Percentiles rank a stretch among this genome's conserved stretches.
Evolutionary conservation across 2,888 invertebrate genomes (phyloP).

Genomic region (Strigamia transsilvanica): DNA sequence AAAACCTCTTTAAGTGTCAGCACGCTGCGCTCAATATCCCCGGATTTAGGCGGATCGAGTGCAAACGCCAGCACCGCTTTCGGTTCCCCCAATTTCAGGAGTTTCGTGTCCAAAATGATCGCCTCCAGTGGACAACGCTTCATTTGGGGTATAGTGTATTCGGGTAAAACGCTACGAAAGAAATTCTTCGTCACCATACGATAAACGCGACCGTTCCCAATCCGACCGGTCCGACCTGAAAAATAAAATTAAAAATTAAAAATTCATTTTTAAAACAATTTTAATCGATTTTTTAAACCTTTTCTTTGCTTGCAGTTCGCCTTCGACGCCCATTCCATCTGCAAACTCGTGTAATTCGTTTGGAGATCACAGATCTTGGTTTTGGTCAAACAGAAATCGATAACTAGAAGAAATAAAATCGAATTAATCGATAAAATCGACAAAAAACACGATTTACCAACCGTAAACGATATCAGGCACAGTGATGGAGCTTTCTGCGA

Average conservation of each 20-base stretch:
- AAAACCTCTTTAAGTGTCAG: slow-evolving; percentile 81
- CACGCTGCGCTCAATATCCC: slow-evolving; percentile 81
- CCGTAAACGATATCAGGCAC: slow-evolving; percentile 83
- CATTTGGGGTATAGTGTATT: slow-evolving; percentile 65
- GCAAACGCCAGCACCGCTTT: slow-evolving; percentile 83
- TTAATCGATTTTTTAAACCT: slow-evolving; percentile 60
- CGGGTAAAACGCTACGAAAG: slow-evolving; percentile 65
- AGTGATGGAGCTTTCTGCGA: slow-evolving; percentile 91
- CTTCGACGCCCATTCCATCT: slow-evolving; percentile 86
- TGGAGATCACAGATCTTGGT: slow-evolving; percentile 76
- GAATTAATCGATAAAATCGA: background rate
- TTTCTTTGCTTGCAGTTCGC: slow-evolving; percentile 85
- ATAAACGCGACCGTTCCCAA: slow-evolving; percentile 83
- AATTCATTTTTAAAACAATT: background rate
- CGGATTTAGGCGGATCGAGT: slow-evolving; percentile 84
- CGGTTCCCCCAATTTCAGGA: slow-evolving; percentile 80
- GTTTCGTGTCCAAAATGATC: slow-evolving; percentile 81
- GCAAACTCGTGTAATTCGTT: slow-evolving; percentile 81
- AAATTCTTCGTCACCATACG: slow-evolving; percentile 75
- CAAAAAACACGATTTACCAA: too few species aligned
- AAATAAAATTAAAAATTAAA: slow-evolving; percentile 41
- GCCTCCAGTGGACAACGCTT: slow-evolving; percentile 80
- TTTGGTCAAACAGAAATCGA: slow-evolving; percentile 94
- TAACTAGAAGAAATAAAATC: slow-evolving; percentile 71
- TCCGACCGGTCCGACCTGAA: slow-evolving; percentile 88